These are phyloP conservation scores for Tromatobia lineatoria DNA, from an alignment of 2,888 invertebrate species.

Conservation along the genomic window DNA sequence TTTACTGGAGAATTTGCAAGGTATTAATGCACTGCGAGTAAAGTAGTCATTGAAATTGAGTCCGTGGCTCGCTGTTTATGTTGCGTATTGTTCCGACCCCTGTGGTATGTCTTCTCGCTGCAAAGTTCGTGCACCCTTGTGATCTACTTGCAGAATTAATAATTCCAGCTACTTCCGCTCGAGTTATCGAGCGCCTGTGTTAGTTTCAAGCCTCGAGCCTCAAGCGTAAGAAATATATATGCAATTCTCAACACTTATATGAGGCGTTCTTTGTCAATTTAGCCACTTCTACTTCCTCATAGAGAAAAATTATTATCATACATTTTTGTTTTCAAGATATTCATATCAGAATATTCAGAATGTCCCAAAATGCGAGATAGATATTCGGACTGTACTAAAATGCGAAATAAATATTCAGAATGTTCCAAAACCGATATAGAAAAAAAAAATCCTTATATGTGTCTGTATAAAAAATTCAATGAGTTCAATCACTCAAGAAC, in stretches of 20 bases:
- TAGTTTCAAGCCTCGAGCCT: not conserved
- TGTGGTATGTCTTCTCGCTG: not conserved
- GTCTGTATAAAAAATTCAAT: no score
- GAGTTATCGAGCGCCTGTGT: conserved; percentile 2
- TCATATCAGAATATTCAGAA: no score
- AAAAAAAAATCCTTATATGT: no score
- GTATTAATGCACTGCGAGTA: not conserved
- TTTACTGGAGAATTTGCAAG: not conserved
- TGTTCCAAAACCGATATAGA: no score
- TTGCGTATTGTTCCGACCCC: not conserved
- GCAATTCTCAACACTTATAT: not conserved
- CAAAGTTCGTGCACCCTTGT: conserved; percentile 8
- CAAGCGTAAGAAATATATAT: not conserved
- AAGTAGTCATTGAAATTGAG: not conserved
- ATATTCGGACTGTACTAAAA: no score
- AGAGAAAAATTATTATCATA: no score
- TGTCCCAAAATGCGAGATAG: no score
- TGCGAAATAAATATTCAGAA: no score
- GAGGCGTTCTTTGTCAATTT: no score
- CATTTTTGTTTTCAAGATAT: no score
- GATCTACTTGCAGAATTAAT: conserved; percentile 42
- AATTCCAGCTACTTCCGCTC: conserved; percentile 30
- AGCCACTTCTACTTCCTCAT: no score
- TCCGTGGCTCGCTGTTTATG: not conserved
- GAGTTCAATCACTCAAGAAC: no score